Conservation (phyloP, 2,113 vertebrate species). For the Pelecanoides urinatrix region DNA sequence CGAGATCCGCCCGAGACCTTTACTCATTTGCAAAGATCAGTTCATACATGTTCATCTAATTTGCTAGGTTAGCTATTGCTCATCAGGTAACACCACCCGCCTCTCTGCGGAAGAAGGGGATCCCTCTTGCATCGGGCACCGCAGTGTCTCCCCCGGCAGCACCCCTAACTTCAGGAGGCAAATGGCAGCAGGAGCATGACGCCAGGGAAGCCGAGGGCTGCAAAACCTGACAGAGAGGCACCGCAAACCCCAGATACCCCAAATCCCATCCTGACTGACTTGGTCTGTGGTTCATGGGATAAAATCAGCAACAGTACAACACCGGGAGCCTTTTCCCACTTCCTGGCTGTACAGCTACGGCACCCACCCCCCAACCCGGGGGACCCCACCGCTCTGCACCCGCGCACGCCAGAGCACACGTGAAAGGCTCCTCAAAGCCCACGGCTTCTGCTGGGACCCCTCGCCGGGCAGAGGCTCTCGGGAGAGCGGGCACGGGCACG, state of each 20-base stretch:
- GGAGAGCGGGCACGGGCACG: not conserved
- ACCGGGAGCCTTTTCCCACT: not conserved
- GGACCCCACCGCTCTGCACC: not conserved
- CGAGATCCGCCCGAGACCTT: fast-evolving
- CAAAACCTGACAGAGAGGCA: not conserved
- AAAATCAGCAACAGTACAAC: not conserved
- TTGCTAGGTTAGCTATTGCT: not conserved
- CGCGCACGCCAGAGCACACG: fast-evolving
- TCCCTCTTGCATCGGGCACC: fast-evolving
- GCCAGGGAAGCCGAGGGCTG: not conserved
- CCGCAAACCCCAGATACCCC: not conserved
- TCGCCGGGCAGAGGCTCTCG: fast-evolving
- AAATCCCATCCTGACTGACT: fast-evolving
- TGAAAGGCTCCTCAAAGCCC: not conserved
- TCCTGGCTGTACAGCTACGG: not conserved
- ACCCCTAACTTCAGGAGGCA: not conserved
- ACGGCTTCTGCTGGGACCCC: not conserved
- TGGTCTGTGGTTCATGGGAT: not conserved
- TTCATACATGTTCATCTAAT: fast-evolving
- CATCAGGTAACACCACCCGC: fast-evolving
- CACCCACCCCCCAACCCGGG: not conserved
- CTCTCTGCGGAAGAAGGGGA: fast-evolving
- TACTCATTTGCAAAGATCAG: not conserved
- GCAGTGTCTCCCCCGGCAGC: not conserved
- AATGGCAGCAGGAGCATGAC: fast-evolving